A percentile compares a stretch with the other conserved stretches of the same genome.
Conservation (phyloP, 2,113 vertebrate genomes). For the Oceanites oceanicus region DNA sequence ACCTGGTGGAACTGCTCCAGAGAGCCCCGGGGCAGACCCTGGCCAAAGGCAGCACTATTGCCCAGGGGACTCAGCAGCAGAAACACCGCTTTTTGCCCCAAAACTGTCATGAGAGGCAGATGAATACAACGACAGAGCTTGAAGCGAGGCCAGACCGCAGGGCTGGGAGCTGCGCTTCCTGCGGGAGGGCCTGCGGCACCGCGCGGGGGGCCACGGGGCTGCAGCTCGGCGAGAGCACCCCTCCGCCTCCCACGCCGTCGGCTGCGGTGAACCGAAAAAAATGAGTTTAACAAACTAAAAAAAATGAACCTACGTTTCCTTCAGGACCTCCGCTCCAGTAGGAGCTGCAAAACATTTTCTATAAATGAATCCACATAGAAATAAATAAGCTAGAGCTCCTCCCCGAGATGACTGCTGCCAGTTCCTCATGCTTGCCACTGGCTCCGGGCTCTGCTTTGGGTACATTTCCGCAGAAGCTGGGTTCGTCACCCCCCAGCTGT, state of each 20-base stretch:
- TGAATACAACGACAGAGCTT: background rate
- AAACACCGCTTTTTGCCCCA: background rate
- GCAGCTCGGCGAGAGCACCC: background rate
- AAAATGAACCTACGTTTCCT: background rate
- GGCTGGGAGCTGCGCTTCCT: background rate
- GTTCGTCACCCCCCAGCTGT: background rate
- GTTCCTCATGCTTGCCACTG: fast-evolving
- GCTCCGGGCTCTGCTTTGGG: background rate
- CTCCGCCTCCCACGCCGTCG: background rate
- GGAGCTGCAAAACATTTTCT: background rate
- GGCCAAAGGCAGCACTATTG: background rate
- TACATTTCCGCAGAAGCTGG: background rate
- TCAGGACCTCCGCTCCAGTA: background rate
- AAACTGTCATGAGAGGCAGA: background rate
- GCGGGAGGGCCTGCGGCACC: background rate
- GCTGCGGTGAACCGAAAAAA: background rate
- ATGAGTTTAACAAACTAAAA: background rate
- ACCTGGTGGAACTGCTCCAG: background rate
- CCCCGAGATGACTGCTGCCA: background rate
- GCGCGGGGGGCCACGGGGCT: fast-evolving
- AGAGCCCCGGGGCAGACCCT: background rate
- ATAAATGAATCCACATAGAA: background rate
- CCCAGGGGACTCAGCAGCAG: background rate
- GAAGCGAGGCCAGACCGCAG: background rate
- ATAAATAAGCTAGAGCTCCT: background rate